phyloP scores from a whole-genome alignment of 23 tunicate genomes.

The Trididemnum clinides region DNA sequence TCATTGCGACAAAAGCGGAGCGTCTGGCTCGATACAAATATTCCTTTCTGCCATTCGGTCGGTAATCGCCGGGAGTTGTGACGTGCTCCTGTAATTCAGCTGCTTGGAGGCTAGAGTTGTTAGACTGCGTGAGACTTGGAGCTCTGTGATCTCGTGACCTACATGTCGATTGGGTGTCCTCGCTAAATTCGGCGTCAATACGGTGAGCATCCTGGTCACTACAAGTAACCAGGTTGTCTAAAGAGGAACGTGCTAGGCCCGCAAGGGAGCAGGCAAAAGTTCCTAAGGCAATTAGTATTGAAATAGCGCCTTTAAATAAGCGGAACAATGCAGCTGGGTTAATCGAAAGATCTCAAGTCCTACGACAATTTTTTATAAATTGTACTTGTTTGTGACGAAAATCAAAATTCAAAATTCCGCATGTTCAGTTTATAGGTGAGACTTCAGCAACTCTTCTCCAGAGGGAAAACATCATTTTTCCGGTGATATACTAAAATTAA shows the following conservation, averaged over 20 bases:
- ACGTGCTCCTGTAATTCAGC: constrained; percentile 43
- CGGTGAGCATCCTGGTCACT: constrained; percentile 62
- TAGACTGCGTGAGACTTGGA: constrained; percentile 70
- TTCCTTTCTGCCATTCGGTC: background rate
- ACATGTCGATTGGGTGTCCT: constrained; percentile 93
- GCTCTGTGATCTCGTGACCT: constrained; percentile 58
- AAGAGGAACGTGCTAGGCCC: constrained; percentile 98
- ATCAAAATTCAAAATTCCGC: too few species aligned
- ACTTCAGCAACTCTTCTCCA: too few species aligned
- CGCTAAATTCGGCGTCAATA: constrained; percentile 94
- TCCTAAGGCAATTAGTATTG: constrained; percentile 85
- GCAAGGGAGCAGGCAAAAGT: constrained; percentile 98
- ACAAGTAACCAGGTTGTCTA: constrained; percentile 79
- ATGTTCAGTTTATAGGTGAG: too few species aligned
- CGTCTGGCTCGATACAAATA: background rate
- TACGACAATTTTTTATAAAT: too few species aligned
- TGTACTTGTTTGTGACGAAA: too few species aligned
- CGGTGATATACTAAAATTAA: too few species aligned
- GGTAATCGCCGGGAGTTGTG: constrained; percentile 41
- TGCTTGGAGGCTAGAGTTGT: constrained; percentile 39
- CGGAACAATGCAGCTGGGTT: constrained; percentile 62
- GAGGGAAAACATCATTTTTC: too few species aligned
- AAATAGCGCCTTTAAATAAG: constrained; percentile 82
- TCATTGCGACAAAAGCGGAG: constrained; percentile 10
- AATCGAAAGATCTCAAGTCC: constrained; percentile 71